Percentiles rank a stretch among this genome's conserved stretches.
These are phyloP conservation scores for Leptodactylus fuscus DNA, from an alignment of 2,113 vertebrate species.

Conservation along the genomic window DNA sequence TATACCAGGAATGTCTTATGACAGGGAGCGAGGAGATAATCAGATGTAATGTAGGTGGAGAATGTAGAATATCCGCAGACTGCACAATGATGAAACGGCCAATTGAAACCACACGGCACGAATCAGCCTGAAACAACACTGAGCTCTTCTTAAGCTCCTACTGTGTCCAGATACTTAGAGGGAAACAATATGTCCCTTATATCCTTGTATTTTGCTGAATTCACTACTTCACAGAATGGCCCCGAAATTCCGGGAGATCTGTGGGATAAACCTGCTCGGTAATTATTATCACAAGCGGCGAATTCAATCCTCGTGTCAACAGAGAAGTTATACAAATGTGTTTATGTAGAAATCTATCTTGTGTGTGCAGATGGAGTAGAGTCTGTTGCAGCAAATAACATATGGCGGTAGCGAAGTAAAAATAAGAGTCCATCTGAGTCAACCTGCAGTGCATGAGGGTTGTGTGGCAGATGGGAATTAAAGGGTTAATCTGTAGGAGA, in stretches of 20 bases:
- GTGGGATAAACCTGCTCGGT: neutral
- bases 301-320: neutral
- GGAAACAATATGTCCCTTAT: slow-evolving; percentile 36
- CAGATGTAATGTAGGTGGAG: slow-evolving; percentile 14
- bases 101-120: slow-evolving; percentile 25
- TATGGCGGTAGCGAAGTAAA: no score
- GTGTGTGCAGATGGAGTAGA: neutral
- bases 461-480: no score
- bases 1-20: slow-evolving; percentile 3
- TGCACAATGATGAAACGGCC: neutral
- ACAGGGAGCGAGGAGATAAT: neutral
- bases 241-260: neutral
- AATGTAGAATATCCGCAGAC: slow-evolving; percentile 6
- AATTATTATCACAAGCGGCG: neutral
- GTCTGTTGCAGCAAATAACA: neutral
- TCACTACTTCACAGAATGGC: neutral
- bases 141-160: no score
- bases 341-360: neutral
- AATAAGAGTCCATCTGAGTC: no score
- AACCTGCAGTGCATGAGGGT: no score
- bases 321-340: neutral
- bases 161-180: slow-evolving; percentile 8
- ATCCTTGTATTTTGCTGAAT: neutral
- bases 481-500: no score
- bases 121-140: slow-evolving; percentile 11